Evolutionary conservation across 2,797 vertebrate species (phyloP), one percentile per base, ranked within the genome.

Genomic region (Fringilla coelebs): DNA sequence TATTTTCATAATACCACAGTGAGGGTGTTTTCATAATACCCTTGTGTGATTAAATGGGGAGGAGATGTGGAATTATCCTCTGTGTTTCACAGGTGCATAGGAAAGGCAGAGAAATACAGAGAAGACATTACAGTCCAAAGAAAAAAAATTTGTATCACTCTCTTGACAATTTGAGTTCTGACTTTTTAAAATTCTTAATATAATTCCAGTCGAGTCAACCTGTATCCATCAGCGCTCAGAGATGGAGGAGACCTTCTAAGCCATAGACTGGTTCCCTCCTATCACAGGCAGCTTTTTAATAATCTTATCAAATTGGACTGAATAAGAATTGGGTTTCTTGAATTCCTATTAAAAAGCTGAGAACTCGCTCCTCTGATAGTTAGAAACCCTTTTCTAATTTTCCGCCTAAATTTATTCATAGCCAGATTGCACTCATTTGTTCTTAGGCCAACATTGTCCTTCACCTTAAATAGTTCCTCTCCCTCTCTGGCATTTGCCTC

Each of bases 381-480:
- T 84, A 57, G 77, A 89, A 94, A 95, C 71, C 88, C 58, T 87
- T 91, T 96, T 90, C 78, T 95, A 94, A 96, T 96, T 92, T 93
- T 88, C 94, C 85, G 28, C 61, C 65, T 90, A 90, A 94, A 95
- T 97, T 95, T 97, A 96, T 97, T 96, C 96, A 96, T 85, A 93
- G 90, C 67, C 90, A 93, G 95, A 94, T 94, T 95, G 82, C 61
- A 80, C 72, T 89, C 86, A 93, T 95, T 93, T 94, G 84, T 95
- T 96, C 94, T 95, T 96, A 89, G 95, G 94, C 88, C 95, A 97
- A 93, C 93, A 92, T 80, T 95, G 94, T 96, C 96, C 95, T 97
- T 96, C 94, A 96, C 92, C 88, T 96, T 94, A 94, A 97, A 95
- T 67, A 97, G 93, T 94, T 90, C 75, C 46, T 95, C 68, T 95